Conservation (phyloP, 2,888 invertebrate species). For the Agonum fuliginosum region DNA sequence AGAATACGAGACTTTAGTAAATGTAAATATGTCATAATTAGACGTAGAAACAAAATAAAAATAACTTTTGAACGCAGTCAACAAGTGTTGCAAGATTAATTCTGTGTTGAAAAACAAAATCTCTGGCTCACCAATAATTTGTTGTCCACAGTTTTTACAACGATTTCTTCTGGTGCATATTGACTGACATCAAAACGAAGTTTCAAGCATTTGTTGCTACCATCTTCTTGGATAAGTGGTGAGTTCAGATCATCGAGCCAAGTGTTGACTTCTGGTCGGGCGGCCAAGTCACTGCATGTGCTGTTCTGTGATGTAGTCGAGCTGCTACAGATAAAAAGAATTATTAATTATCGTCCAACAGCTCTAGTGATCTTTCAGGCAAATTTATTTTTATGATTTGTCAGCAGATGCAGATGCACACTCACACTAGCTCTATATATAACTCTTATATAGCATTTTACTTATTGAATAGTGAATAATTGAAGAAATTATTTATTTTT, state of each 20-base stretch:
- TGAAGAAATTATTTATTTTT: too few relatives aligned
- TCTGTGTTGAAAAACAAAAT: slow-evolving; percentile 3
- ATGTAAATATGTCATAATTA: not conserved
- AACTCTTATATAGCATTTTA: too few relatives aligned
- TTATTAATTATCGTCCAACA: not conserved
- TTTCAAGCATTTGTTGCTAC: slow-evolving; percentile 94
- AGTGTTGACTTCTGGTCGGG: slow-evolving; percentile 76
- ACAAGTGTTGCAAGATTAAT: not conserved
- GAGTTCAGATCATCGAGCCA: slow-evolving; percentile 93
- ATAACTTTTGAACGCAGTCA: not conserved
- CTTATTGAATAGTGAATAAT: too few relatives aligned
- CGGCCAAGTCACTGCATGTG: slow-evolving; percentile 77
- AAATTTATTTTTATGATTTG: too few relatives aligned
- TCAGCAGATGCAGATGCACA: not conserved
- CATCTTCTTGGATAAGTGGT: slow-evolving; percentile 95
- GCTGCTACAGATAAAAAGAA: slow-evolving; percentile 72
- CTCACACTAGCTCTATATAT: too few relatives aligned
- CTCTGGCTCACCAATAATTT: slow-evolving; percentile 87
- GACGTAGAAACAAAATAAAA: slow-evolving; percentile 8
- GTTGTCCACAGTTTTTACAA: slow-evolving; percentile 98
- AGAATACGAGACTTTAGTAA: too few relatives aligned
- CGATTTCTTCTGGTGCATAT: slow-evolving; percentile 97
- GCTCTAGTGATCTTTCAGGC: too few relatives aligned
- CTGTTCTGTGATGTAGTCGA: slow-evolving; percentile 79
- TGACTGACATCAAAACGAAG: slow-evolving; percentile 98